phyloP scores from a whole-genome alignment of 2,797 vertebrate genomes.

The Hipposideros larvatus region DNA sequence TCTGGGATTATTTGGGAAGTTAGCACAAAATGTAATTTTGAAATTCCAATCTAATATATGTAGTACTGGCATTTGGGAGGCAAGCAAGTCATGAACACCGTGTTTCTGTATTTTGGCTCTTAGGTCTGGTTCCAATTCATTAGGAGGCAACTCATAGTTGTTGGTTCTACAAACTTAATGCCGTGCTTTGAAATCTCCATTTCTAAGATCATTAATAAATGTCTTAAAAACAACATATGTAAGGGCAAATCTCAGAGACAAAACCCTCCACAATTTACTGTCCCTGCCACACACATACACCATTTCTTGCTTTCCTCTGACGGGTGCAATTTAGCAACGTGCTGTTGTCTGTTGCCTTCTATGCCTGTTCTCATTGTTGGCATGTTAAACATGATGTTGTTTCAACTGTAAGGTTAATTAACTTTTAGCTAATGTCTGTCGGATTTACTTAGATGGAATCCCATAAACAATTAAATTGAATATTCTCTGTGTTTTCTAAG shows the following conservation, averaged over 20 bases:
- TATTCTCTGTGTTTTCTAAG: not conserved
- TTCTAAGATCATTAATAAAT: slow-evolving; percentile 12
- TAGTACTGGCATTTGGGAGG: not conserved
- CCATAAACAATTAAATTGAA: not conserved
- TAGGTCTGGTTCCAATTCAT: not conserved
- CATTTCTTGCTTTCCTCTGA: not conserved
- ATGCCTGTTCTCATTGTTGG: not conserved
- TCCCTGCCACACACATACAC: not conserved
- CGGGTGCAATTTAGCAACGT: not conserved
- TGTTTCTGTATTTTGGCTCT: slow-evolving; percentile 13
- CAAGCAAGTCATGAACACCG: not conserved
- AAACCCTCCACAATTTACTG: not conserved
- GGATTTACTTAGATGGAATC: not conserved
- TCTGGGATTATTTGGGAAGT: not conserved
- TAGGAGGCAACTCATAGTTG: not conserved
- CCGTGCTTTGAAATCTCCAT: not conserved
- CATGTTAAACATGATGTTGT: not conserved
- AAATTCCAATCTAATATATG: not conserved
- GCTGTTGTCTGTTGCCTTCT: not conserved
- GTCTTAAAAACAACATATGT: not conserved
- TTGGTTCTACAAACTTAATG: not conserved
- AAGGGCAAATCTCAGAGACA: not conserved
- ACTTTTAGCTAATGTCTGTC: not conserved
- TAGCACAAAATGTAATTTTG: not conserved
- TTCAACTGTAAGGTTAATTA: not conserved